Conservation (phyloP, 2,113 vertebrate genomes). For the Brachypteracias leptosomus region DNA sequence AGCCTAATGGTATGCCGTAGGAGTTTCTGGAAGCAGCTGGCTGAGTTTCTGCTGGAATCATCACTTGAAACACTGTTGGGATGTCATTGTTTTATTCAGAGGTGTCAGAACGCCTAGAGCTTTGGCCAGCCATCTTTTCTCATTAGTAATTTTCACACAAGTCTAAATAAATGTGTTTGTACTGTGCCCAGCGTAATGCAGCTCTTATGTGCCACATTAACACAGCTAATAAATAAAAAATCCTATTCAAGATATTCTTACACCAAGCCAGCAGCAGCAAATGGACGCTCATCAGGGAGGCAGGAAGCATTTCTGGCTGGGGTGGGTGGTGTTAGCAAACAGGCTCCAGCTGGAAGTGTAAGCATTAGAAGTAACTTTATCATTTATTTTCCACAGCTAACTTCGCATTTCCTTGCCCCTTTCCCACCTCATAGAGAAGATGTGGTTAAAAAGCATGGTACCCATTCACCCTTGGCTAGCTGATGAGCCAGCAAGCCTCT, state of each 20-base stretch:
- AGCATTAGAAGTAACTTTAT: conserved; percentile 4
- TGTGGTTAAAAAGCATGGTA: neutral
- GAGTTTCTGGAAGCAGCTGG: conserved; percentile 54
- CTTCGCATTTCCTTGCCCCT: neutral
- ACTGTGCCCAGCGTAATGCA: neutral
- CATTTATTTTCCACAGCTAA: conserved; percentile 21
- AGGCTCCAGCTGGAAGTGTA: conserved; percentile 37
- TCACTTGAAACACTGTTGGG: conserved; percentile 37
- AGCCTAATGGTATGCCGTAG: conserved; percentile 43
- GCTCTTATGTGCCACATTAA: conserved; percentile 37
- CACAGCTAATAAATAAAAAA: conserved; percentile 54
- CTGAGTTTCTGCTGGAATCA: conserved; percentile 53
- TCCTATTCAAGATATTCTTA: conserved; percentile 26
- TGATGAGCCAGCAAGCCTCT: conserved; percentile 8
- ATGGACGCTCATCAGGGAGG: neutral
- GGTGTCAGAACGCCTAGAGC: conserved; percentile 22
- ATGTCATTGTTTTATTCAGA: conserved; percentile 48
- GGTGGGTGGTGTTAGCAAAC: conserved; percentile 37
- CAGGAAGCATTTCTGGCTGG: neutral
- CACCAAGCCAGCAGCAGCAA: conserved; percentile 33
- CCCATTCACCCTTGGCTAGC: neutral
- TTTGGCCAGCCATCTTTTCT: conserved; percentile 49
- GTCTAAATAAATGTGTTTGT: conserved; percentile 53
- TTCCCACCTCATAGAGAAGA: neutral
- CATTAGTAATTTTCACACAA: conserved; percentile 52